Evolutionary conservation across 2,888 invertebrate genomes (phyloP).

Genomic region (Oxystoma pomonae): DNA sequence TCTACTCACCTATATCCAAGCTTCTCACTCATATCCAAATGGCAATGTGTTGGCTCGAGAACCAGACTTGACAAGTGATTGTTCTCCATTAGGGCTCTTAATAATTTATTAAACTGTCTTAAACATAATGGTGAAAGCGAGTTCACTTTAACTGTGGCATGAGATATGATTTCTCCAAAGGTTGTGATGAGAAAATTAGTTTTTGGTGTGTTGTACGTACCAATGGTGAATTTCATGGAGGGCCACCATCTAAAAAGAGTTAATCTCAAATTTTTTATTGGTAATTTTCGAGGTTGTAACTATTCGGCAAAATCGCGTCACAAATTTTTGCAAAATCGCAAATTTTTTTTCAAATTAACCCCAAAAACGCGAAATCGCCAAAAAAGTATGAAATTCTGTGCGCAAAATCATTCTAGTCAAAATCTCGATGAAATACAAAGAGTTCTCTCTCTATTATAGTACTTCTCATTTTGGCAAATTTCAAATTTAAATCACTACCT

Average conservation of each 20-base stretch:
- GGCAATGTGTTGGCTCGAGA: slow-evolving; percentile 46
- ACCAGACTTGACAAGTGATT: slow-evolving; percentile 42
- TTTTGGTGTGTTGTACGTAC: slow-evolving; percentile 37
- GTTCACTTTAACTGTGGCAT: slow-evolving; percentile 41
- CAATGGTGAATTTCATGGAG: slow-evolving; percentile 42
- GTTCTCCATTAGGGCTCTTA: slow-evolving; percentile 42
- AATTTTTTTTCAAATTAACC: too few species aligned
- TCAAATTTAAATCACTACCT: too few species aligned
- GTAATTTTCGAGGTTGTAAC: neutral
- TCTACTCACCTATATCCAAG: neutral
- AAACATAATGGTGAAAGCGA: slow-evolving; percentile 42
- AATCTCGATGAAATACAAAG: too few species aligned
- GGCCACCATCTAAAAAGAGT: slow-evolving; percentile 44
- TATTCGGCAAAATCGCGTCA: too few species aligned
- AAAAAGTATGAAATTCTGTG: too few species aligned
- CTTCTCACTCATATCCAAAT: slow-evolving; percentile 32
- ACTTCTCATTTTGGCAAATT: too few species aligned
- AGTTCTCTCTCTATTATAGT: too few species aligned
- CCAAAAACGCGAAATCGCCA: too few species aligned
- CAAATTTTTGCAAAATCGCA: too few species aligned
- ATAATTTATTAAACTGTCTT: slow-evolving; percentile 41
- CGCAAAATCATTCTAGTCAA: too few species aligned
- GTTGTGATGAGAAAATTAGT: slow-evolving; percentile 40
- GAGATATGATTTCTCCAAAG: slow-evolving; percentile 40
- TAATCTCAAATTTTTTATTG: neutral